These are phyloP conservation scores for Hydrotaea diabolus DNA, from an alignment of 2,888 invertebrate species.

Conservation along the genomic window DNA sequence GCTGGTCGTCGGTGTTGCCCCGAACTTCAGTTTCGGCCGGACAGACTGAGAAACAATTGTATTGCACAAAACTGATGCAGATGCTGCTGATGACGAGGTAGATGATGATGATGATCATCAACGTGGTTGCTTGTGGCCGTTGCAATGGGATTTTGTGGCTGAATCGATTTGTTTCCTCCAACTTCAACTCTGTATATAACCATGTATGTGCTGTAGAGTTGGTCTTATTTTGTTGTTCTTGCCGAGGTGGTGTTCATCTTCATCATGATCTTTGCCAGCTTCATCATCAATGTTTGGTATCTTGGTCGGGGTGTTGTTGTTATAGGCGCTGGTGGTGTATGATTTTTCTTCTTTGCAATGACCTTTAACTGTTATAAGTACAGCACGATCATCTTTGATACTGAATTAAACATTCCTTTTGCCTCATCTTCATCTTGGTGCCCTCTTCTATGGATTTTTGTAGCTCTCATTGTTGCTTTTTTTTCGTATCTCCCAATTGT, in stretches of 20 bases:
- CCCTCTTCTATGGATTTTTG: slow-evolving; percentile 17
- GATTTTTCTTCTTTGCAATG: slow-evolving; percentile 67
- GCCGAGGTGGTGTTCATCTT: slow-evolving; percentile 29
- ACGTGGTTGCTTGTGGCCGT: slow-evolving; percentile 62
- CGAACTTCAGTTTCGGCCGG: slow-evolving; percentile 11
- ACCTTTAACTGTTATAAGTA: slow-evolving; percentile 74
- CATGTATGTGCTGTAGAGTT: slow-evolving; percentile 13
- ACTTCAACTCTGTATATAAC: slow-evolving; percentile 6
- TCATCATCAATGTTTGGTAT: slow-evolving; percentile 8
- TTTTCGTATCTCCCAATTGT: no score
- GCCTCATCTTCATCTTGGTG: neutral
- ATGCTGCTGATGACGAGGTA: neutral
- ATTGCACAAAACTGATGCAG: slow-evolving; percentile 30
- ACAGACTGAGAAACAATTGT: slow-evolving; percentile 25
- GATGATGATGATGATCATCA: neutral
- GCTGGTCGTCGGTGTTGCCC: slow-evolving; percentile 23
- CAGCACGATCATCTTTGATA: slow-evolving; percentile 72
- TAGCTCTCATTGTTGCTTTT: slow-evolving; percentile 46
- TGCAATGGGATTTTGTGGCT: slow-evolving; percentile 52
- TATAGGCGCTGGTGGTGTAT: slow-evolving; percentile 12
- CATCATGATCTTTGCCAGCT: slow-evolving; percentile 44
- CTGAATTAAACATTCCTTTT: slow-evolving; percentile 68
- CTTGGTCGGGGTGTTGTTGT: neutral
- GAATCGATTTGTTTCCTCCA: slow-evolving; percentile 24
- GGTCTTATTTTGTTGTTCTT: slow-evolving; percentile 46